Evolutionary conservation across 2,888 invertebrate genomes (phyloP), one percentile per base, ranked within the genome.

Genomic region (Melinopterus prodromus): DNA sequence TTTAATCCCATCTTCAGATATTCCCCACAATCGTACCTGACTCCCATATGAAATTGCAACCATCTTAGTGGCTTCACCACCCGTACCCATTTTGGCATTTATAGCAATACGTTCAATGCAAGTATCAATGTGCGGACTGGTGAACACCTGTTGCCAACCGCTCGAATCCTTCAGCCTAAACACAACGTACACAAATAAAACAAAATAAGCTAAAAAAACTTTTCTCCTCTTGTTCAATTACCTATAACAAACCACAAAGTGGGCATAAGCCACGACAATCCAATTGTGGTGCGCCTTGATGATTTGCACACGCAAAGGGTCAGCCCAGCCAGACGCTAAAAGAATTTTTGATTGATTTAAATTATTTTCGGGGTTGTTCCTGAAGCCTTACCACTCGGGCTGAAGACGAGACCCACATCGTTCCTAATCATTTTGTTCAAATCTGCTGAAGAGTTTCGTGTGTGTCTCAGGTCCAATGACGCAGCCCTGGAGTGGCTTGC

Each of bases 271-370:
- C 26, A 98, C 98, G 26, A 97, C 97, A 83, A 99, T 96, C 97
- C 98, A 99, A 88, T 98, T 99, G 89, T 99, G 98, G 90, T 99
- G 98, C 4, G 98, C 98, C 88, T 97, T 96, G 84, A 98, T 96
- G 77, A 97, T 96, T 90, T 97, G 96, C 70, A 98, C 98, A 85
- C 97, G 92, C 86, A 97, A 89, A 71, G 96, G 97, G 88, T 97
- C 97, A 6, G 95, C 92, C 95, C 96, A 97, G 75, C 92, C 91
- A 81, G 92, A 93, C 85, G 91, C 94, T 94, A 89, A 82, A 91
- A 91, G 82, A 84, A 80, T 79, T 80, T 74, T 26, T 80, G 70
- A 81, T 69, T 12, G 71, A 53, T 69, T 16, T 53, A 38, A 71
- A 16, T 78, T 37, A 36, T 14, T 1, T 26, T 35, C 16, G 16